Percentiles rank a stretch among this genome's conserved stretches.
Evolutionary conservation across 2,888 invertebrate genomes (phyloP).

Genomic region (Pyrrhosoma nymphula): DNA sequence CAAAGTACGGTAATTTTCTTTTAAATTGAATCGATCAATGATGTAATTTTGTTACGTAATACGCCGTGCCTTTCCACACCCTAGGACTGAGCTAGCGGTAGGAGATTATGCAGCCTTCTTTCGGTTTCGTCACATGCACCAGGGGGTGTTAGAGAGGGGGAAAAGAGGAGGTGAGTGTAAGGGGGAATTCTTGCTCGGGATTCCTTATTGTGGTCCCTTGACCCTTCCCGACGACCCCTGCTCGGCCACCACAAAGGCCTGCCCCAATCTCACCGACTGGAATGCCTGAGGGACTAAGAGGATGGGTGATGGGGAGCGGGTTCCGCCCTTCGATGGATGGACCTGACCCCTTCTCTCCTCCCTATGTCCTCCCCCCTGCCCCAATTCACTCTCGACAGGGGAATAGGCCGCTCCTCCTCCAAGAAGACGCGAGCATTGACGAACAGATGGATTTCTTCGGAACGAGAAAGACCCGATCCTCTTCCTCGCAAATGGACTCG

Average conservation of each 20-base stretch:
- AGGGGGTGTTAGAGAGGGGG: no score
- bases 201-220: neutral
- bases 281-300: neutral
- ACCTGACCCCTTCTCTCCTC: neutral
- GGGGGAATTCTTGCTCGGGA: neutral
- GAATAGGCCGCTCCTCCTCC: neutral
- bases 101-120: no score
- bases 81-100: no score
- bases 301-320: no score
- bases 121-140: no score
- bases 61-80: no score
- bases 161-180: no score
- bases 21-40: no score
- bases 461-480: neutral
- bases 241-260: neutral
- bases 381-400: no score
- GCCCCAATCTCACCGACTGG: neutral
- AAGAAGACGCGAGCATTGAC: neutral
- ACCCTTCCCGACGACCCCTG: neutral
- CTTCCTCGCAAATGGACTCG: neutral
- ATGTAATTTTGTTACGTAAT: no score
- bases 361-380: neutral
- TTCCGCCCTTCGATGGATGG: no score
- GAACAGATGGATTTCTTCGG: slow-evolving; percentile 11
- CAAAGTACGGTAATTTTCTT: no score